Conservation (phyloP, 2,113 vertebrate genomes). For the Phasianus colchicus region DNA sequence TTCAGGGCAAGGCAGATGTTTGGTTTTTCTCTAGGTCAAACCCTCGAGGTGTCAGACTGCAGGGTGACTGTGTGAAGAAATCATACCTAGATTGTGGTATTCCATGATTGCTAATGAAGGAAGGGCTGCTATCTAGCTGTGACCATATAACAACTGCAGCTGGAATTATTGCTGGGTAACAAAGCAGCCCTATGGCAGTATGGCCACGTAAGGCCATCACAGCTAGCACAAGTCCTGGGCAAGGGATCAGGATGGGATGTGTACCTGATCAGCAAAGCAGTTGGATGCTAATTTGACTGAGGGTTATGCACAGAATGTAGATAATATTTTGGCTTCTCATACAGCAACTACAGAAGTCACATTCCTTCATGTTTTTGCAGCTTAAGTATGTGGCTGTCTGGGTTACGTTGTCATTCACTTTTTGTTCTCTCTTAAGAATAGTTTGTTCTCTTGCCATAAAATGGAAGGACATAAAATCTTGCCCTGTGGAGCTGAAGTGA, state of each 20-base stretch:
- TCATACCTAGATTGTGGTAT: neutral
- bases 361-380: neutral
- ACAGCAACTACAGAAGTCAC: neutral
- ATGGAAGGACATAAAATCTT: neutral
- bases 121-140: fast-evolving
- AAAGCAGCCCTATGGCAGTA: neutral
- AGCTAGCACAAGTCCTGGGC: neutral
- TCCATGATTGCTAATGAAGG: neutral
- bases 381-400: neutral
- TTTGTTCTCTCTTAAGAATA: neutral
- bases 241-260: neutral
- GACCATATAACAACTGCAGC: neutral
- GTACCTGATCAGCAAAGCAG: neutral
- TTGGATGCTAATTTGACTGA: neutral
- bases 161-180: neutral
- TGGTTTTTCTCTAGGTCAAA: neutral
- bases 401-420: neutral
- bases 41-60: neutral
- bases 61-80: neutral
- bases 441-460: neutral
- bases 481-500: neutral
- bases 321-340: neutral
- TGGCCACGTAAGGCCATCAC: neutral
- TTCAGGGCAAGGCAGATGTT: neutral
- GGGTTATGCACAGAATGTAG: neutral